These are phyloP conservation scores for Listrodromus nycthemerus DNA, from an alignment of 2,888 invertebrate species.

Conservation along the genomic window DNA sequence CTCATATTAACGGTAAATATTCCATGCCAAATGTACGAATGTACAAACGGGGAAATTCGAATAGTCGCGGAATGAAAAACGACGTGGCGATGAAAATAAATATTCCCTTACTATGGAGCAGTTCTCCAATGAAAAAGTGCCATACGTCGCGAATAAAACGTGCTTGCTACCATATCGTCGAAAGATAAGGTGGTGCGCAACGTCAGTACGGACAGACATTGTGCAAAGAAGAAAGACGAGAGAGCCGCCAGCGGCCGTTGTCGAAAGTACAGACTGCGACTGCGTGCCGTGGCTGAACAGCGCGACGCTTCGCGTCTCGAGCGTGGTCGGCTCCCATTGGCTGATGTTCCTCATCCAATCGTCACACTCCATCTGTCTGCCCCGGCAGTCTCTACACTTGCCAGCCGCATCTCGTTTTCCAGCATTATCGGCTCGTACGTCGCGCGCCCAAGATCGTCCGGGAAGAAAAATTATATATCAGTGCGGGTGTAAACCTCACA, in stretches of 20 bases:
- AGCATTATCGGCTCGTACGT: conserved; percentile 83
- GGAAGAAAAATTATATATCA: conserved; percentile 28
- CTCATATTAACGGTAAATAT: conserved; percentile 3
- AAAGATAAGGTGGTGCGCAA: conserved; percentile 42
- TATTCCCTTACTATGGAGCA: neutral
- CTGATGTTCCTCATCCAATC: conserved; percentile 86
- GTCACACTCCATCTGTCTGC: conserved; percentile 89
- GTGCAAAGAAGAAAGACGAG: neutral
- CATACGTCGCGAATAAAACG: conserved; percentile 37
- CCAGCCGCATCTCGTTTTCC: conserved; percentile 73
- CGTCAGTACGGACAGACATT: neutral
- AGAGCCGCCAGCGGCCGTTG: conserved; percentile 57
- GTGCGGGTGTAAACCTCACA: conserved; percentile 56
- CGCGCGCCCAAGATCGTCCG: conserved; percentile 73
- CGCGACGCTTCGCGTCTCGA: conserved; percentile 83
- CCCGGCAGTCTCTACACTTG: conserved; percentile 79
- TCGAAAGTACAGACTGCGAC: neutral
- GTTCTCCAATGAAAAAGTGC: conserved; percentile 55
- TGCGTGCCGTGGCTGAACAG: conserved; percentile 79
- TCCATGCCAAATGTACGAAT: neutral
- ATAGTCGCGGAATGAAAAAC: neutral
- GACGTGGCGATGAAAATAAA: conserved; percentile 4
- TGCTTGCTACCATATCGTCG: conserved; percentile 38
- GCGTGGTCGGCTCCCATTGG: conserved; percentile 90
- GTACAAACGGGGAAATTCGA: neutral